These are phyloP conservation scores for Cyanoramphus novaezelandiae DNA, from an alignment of 2,113 vertebrate species.

Conservation along the genomic window DNA sequence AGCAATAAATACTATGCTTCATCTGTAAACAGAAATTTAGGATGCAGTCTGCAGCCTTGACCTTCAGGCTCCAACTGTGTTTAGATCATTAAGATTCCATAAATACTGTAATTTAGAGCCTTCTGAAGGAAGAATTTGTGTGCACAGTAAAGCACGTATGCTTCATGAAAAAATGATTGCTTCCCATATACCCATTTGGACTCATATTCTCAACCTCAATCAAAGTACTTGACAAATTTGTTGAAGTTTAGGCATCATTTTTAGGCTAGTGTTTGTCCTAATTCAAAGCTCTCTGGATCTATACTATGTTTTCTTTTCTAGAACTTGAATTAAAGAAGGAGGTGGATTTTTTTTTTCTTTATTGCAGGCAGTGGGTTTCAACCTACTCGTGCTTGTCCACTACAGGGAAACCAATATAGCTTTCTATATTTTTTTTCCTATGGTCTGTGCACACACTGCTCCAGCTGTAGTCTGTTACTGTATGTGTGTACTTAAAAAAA, in stretches of 20 bases:
- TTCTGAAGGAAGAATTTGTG: slow-evolving; percentile 66
- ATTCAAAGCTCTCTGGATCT: slow-evolving; percentile 2
- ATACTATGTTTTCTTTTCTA: neutral
- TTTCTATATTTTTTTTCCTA: neutral
- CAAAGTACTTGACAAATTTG: slow-evolving; percentile 50
- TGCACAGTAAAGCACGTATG: slow-evolving; percentile 59
- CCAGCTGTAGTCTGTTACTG: neutral
- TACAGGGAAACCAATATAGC: neutral
- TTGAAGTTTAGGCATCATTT: slow-evolving; percentile 42
- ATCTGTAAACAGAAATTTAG: slow-evolving; percentile 79
- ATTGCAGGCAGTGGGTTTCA: neutral
- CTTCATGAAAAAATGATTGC: slow-evolving; percentile 56
- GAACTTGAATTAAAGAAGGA: slow-evolving; percentile 1
- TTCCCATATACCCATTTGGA: slow-evolving; percentile 54
- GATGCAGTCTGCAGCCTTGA: slow-evolving; percentile 75
- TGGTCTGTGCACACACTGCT: neutral
- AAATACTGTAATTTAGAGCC: slow-evolving; percentile 76
- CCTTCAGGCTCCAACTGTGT: slow-evolving; percentile 80
- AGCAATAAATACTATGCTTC: slow-evolving; percentile 79
- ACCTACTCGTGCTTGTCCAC: neutral
- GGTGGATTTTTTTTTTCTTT: neutral
- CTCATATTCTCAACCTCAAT: slow-evolving; percentile 42
- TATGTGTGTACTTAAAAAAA: neutral
- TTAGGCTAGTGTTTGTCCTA: slow-evolving; percentile 39
- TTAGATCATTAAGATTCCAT: slow-evolving; percentile 73